Evolutionary conservation across 2,888 invertebrate species (phyloP), one percentile per base, ranked within the genome.

Genomic region (Andrena praecox): DNA sequence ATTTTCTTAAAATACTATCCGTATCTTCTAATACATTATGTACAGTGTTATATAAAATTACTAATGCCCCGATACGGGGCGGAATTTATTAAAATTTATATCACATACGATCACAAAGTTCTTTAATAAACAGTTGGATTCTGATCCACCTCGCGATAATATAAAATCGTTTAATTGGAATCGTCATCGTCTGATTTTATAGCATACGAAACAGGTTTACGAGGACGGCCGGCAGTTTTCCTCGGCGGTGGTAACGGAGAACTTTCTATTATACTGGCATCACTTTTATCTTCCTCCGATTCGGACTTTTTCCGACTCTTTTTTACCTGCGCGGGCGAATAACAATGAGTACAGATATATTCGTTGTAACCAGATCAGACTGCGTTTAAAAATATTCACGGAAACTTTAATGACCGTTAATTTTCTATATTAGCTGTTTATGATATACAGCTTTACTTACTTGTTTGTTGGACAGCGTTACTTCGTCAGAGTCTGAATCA

Each of bases 131-230:
- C n/a, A n/a, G n/a, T n/a, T n/a, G n/a, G n/a, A n/a, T n/a, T n/a
- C n/a, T n/a, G n/a, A n/a, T n/a, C n/a, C n/a, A 70, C 33, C 16
- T 70, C 50, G 62, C 63, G 8, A 69, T 50, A 63, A 8, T 24
- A 64, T 1, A 27, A 74, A 42, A 10, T 67, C 2, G n/a, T 82
- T 89, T 76, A 89, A 76, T 87, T 82, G 0, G 87, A 88, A 29
- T 88, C 87, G n/a, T 93, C 91, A 20, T 92, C 90, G 5, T 93
- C 93, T 6, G 92, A 94, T 54, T 92, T 94, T 75, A 94, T 92
- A 62, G 94, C 94, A 85, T 95, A 95, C 64, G 94, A 95, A 56
- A 95, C 92, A 10, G 94, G 93, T 75, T 94, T 94, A 54, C 94
- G 93, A 1, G 94, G 93, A 29, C 96, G 94, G 0, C 95, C 95